Percentiles rank a stretch among this genome's conserved stretches.
These are phyloP conservation scores for Oasisia sp. DNA, from an alignment of 2,888 invertebrate species.

Conservation along the genomic window DNA sequence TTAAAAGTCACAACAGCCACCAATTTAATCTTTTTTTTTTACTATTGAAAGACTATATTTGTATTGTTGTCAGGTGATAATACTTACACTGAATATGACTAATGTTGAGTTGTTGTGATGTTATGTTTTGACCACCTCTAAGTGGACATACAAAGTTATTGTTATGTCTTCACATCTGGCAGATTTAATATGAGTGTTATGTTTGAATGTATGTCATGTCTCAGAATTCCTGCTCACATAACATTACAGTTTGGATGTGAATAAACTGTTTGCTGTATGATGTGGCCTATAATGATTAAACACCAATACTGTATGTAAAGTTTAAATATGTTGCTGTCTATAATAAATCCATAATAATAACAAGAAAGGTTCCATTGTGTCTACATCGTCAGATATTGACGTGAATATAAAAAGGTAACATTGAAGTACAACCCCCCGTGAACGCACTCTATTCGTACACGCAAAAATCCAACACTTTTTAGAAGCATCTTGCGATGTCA, in stretches of 20 bases:
- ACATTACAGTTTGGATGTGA: neutral
- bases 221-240: neutral
- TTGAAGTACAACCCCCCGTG: too few relatives aligned
- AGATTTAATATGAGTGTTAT: neutral
- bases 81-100: neutral
- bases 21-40: neutral
- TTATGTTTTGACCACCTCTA: neutral
- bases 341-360: too few relatives aligned
- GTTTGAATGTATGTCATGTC: neutral
- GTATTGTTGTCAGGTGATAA: neutral
- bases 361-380: too few relatives aligned
- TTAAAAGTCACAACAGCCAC: neutral
- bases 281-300: neutral
- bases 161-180: neutral
- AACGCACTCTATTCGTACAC: too few relatives aligned
- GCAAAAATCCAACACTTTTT: too few relatives aligned
- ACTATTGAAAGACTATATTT: neutral
- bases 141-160: neutral
- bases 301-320: neutral
- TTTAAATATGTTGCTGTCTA: too few relatives aligned
- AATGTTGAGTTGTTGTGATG: neutral
- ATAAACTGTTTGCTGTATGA: neutral
- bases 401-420: neutral
- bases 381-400: too few relatives aligned
- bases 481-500: too few relatives aligned